A percentile compares a stretch with the other conserved stretches of the same genome.
Evolutionary conservation across 2,888 invertebrate genomes (phyloP).

Genomic region (Parelbella ahira): DNA sequence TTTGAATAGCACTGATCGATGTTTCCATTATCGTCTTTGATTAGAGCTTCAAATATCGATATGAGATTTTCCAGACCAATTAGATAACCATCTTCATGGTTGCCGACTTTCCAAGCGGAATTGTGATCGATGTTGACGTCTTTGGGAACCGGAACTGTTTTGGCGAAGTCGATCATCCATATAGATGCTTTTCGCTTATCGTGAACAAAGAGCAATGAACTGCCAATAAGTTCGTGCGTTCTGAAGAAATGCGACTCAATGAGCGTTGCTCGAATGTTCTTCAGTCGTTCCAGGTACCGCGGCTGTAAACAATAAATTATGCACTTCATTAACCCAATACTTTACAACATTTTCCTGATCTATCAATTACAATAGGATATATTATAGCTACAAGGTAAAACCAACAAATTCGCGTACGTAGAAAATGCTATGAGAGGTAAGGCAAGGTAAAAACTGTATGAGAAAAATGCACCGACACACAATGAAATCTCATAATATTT

Average conservation of each 20-base stretch:
- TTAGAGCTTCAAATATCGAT: slow-evolving; percentile 87
- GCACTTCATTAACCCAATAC: no score
- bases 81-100: slow-evolving; percentile 97
- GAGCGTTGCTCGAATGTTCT: slow-evolving; percentile 90
- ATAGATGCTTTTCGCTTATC: slow-evolving; percentile 92
- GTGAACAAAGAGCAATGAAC: slow-evolving; percentile 96
- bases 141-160: slow-evolving; percentile 91
- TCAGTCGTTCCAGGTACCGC: slow-evolving; percentile 91
- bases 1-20: slow-evolving; percentile 58
- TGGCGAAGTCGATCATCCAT: slow-evolving; percentile 99
- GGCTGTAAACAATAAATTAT: no score
- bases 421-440: no score
- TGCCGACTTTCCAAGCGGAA: slow-evolving; percentile 94
- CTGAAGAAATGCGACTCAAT: slow-evolving; percentile 94
- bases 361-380: no score
- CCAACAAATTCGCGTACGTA: no score
- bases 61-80: slow-evolving; percentile 95
- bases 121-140: slow-evolving; percentile 88
- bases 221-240: slow-evolving; percentile 96
- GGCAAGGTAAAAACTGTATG: no score
- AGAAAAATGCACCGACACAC: no score
- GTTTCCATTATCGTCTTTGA: slow-evolving; percentile 67
- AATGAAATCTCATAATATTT: no score
- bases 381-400: no score
- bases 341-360: no score